phyloP scores from a whole-genome alignment of 2,113 vertebrate genomes.

The Addax nasomaculatus region DNA sequence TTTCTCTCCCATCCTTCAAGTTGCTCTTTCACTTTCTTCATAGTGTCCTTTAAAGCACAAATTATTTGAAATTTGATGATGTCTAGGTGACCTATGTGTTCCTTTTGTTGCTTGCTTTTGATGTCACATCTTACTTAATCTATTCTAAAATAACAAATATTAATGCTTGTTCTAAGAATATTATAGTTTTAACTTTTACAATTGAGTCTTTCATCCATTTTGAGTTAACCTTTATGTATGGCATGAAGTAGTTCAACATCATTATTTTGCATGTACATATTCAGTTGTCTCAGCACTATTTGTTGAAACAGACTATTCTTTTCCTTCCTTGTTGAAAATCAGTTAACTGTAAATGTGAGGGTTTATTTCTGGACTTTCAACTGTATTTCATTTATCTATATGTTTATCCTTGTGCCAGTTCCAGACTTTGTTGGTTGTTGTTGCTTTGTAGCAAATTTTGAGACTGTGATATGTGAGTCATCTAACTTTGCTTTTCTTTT shows the following conservation, averaged over 20 bases:
- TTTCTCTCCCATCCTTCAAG: neutral
- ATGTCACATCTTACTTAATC: neutral
- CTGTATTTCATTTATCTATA: neutral
- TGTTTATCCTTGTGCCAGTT: neutral
- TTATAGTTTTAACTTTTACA: neutral
- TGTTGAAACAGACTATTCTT: constrained; percentile 14
- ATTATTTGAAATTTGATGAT: constrained; percentile 18
- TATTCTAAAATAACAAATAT: neutral
- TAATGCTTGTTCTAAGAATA: neutral
- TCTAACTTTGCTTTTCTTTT: neutral
- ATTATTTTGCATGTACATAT: neutral
- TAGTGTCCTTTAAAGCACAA: neutral
- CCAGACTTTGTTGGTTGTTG: constrained; percentile 9
- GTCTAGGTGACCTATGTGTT: neutral
- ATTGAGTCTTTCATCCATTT: neutral
- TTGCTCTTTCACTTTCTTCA: neutral
- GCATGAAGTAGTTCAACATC: neutral
- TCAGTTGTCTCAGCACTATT: neutral
- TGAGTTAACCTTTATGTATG: neutral
- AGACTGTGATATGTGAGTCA: neutral
- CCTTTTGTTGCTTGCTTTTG: neutral
- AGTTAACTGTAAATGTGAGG: neutral
- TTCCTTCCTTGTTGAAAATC: neutral
- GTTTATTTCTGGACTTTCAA: neutral
- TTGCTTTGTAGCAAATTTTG: neutral